phyloP scores from a whole-genome alignment of 2,113 vertebrate species.

The Otus sunia region DNA sequence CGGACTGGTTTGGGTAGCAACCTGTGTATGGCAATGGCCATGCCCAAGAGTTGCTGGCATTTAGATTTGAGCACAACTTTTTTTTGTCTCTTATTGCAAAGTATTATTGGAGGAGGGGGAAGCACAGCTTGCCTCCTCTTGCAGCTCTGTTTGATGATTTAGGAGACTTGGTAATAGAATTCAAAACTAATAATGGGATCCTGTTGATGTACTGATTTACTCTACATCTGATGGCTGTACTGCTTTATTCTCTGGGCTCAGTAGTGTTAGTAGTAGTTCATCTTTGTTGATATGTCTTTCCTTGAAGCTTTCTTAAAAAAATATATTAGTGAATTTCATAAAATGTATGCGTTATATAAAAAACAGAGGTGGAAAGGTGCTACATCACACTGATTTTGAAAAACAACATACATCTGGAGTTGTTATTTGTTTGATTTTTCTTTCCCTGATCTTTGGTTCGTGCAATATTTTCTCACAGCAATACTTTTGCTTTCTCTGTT shows the following conservation, averaged over 20 bases:
- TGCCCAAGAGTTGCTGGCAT: not conserved
- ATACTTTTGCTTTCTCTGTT: not conserved
- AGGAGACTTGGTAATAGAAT: not conserved
- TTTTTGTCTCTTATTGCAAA: not conserved
- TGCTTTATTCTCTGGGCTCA: not conserved
- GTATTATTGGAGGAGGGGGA: not conserved
- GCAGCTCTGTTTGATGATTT: not conserved
- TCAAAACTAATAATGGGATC: not conserved
- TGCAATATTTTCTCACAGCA: not conserved
- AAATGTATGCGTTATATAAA: not conserved
- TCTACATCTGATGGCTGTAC: not conserved
- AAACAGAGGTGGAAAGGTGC: not conserved
- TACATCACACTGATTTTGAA: not conserved
- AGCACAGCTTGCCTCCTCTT: not conserved
- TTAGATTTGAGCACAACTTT: not conserved
- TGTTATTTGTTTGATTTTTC: not conserved
- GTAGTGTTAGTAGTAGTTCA: not conserved
- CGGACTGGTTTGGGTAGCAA: not conserved
- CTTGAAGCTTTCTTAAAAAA: not conserved
- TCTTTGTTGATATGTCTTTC: not conserved
- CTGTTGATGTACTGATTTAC: not conserved
- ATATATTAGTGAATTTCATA: not conserved
- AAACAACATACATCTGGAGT: not conserved
- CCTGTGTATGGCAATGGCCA: rapidly evolving
- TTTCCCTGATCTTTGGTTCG: not conserved